These are phyloP conservation scores for Merluccius polli DNA, from an alignment of 2,797 vertebrate species.

Conservation along the genomic window DNA sequence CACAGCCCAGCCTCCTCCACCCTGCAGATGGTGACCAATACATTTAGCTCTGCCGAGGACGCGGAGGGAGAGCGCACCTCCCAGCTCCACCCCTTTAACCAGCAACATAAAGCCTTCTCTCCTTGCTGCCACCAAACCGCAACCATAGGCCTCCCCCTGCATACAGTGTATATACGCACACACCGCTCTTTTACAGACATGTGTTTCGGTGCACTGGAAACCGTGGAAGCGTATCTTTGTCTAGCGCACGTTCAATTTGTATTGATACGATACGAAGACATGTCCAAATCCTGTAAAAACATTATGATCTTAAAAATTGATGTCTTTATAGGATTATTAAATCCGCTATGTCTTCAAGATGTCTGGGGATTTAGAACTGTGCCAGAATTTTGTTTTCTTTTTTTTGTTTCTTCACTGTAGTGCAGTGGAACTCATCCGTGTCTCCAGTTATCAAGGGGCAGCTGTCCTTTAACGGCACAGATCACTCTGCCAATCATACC, in stretches of 20 bases:
- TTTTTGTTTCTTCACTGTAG: not conserved
- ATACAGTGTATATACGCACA: not conserved
- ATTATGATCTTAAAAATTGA: not conserved
- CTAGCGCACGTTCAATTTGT: not conserved
- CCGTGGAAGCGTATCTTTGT: not conserved
- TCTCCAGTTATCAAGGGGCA: not conserved
- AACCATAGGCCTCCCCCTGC: slow-evolving; percentile 29
- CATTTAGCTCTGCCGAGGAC: slow-evolving; percentile 75
- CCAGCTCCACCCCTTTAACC: slow-evolving; percentile 68
- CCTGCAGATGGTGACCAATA: slow-evolving; percentile 81
- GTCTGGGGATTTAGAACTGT: not conserved
- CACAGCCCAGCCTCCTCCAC: slow-evolving; percentile 75
- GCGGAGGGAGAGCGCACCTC: slow-evolving; percentile 71
- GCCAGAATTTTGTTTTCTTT: not conserved
- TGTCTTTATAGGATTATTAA: not conserved
- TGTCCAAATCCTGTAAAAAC: not conserved
- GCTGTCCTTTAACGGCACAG: not conserved
- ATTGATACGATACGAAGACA: not conserved
- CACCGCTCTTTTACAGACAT: not conserved
- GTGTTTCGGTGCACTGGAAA: not conserved
- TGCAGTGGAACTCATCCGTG: not conserved
- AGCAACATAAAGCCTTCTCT: slow-evolving; percentile 63
- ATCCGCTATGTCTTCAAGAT: not conserved
- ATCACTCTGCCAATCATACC: not conserved
- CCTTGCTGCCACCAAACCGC: slow-evolving; percentile 44